A percentile compares a stretch with the other conserved stretches of the same genome.
Evolutionary conservation across 1,140 invertebrate species (phyloP).

Genomic region (Drosophila busckii): DNA sequence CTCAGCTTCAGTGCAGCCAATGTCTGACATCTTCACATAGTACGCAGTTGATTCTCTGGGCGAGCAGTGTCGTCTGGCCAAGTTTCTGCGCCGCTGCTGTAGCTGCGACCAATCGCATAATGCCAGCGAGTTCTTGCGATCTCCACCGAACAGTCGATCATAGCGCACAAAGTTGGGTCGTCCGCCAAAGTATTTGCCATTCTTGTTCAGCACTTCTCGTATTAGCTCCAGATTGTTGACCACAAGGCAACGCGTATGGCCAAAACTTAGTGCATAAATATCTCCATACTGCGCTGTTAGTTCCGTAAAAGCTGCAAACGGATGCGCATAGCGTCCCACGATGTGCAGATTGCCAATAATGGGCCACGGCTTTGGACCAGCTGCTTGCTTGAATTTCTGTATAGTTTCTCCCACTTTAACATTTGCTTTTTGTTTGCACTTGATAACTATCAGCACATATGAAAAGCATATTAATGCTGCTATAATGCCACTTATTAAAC

Average conservation of each 20-base stretch:
- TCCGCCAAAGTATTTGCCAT: constrained; percentile 89
- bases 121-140: constrained; percentile 84
- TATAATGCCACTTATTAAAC: no score
- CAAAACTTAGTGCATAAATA: constrained; percentile 86
- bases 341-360: constrained; percentile 86
- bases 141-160: constrained; percentile 86
- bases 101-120: constrained; percentile 83
- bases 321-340: constrained; percentile 83
- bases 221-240: constrained; percentile 87
- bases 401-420: constrained; percentile 1
- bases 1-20: constrained; percentile 84
- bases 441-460: constrained; percentile 17
- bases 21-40: constrained; percentile 83
- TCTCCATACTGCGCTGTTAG: constrained; percentile 86
- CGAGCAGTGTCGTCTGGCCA: constrained; percentile 87
- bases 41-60: constrained; percentile 85
- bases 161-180: constrained; percentile 89
- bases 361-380: constrained; percentile 84
- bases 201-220: constrained; percentile 88
- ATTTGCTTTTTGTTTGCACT: constrained; percentile 17
- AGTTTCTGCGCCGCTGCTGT: constrained; percentile 87
- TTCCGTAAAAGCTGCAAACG: constrained; percentile 86
- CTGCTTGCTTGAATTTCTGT: constrained; percentile 67
- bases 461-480: no score
- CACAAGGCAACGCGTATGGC: constrained; percentile 86